Percentiles rank a stretch among this genome's conserved stretches.
These are phyloP conservation scores for Cynopterus brachyotis DNA, from an alignment of 2,113 vertebrate species.

Conservation along the genomic window DNA sequence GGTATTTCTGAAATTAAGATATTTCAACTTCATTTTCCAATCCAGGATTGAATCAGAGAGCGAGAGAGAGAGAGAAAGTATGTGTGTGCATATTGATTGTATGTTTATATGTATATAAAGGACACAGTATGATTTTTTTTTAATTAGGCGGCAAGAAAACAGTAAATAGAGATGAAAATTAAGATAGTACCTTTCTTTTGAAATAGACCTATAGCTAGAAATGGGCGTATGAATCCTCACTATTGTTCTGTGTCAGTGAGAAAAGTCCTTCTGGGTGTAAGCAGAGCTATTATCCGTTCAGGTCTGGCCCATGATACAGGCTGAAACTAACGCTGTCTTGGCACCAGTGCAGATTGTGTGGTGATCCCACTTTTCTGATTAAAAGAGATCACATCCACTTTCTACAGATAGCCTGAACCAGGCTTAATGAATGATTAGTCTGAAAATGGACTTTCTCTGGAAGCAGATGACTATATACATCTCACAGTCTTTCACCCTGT, in stretches of 20 bases:
- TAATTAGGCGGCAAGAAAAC: not conserved
- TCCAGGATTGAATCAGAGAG: not conserved
- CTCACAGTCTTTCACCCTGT: not conserved
- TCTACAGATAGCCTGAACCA: constrained; percentile 10
- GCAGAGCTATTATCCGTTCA: not conserved
- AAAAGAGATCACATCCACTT: constrained; percentile 13
- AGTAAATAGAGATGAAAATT: constrained; percentile 24
- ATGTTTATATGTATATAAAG: not conserved
- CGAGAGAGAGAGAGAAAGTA: no score
- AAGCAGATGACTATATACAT: not conserved
- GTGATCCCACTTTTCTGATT: not conserved
- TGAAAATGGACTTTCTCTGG: constrained; percentile 41
- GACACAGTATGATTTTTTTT: not conserved
- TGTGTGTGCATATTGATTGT: not conserved
- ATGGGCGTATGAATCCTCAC: not conserved
- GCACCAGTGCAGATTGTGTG: not conserved
- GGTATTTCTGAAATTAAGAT: constrained; percentile 47
- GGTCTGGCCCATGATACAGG: not conserved
- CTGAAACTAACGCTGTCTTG: not conserved
- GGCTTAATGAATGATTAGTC: constrained; percentile 5
- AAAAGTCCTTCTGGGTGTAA: not conserved
- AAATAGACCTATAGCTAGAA: not conserved
- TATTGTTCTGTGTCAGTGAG: not conserved
- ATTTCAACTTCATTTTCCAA: constrained; percentile 51
- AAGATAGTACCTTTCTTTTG: constrained; percentile 29